Evolutionary conservation across 92 coral and sea anemone genomes (phyloP), one percentile per base, ranked within the genome.

Genomic region (Porites divaricata): DNA sequence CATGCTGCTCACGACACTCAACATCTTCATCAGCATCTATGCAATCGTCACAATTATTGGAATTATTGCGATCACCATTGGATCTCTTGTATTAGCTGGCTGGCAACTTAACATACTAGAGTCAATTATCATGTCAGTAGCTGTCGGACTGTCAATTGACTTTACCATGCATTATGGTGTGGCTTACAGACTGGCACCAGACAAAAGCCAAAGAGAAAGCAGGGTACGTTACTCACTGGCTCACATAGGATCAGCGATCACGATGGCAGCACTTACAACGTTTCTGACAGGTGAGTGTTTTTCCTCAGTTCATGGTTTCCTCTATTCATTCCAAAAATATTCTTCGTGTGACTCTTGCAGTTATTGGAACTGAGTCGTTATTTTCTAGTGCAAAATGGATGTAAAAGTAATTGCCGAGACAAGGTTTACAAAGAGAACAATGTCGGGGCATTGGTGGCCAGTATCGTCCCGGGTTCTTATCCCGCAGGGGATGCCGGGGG

Each of bases 101-200:
- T 96, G 99, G 99, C 91, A 96, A 79, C 63, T 96, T 65, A 96
- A 95, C 69, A 90, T 96, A 9, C 65, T 96, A 65, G 99, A 96
- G 73, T 96, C 99, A 59, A 94, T 96, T 45, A 96, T 95, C 70
- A 84, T 94, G 87, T 89, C 99, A 35, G 99, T 96, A 53, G 96
- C 99, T 6, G 99, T 96, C 15, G 99, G 99, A 15, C 79, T 96
- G 57, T 96, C 99, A 13, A 95, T 94, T 77, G 99, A 96, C 84
- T 96, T 96, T 84, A 96, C 99, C 17, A 85, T 96, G 93, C 99
- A 96, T 91, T 96, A 96, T 83, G 99, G 99, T 22, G 98, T 96
- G 76, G 99, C 99, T 10, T 96, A 95, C 81, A 82, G 92, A 67
- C 74, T 94, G 49, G 90, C 98, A 70, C 93, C 95, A 17, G 73